Conservation (phyloP, 2,888 invertebrate genomes). For the Oasisia sp. region DNA sequence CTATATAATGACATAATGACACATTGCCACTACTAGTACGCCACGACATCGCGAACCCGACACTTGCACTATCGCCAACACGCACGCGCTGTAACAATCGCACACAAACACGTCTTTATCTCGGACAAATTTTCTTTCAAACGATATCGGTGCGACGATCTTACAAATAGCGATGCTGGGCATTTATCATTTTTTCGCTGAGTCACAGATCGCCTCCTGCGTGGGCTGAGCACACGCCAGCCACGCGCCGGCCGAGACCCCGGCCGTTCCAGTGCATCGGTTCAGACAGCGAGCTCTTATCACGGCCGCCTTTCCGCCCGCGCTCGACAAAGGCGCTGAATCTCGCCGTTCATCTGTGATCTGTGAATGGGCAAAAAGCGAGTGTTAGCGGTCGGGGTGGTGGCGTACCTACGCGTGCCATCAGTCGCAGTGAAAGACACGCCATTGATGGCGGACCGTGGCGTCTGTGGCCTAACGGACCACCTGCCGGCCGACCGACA, state of each 20-base stretch:
- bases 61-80: too few relatives aligned
- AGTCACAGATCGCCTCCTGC: neutral
- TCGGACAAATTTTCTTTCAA: neutral
- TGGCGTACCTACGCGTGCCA: neutral
- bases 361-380: neutral
- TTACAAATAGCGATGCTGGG: neutral
- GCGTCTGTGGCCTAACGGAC: neutral
- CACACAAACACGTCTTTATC: slow-evolving; percentile 8
- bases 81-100: neutral
- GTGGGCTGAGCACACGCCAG: neutral
- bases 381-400: neutral
- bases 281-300: neutral
- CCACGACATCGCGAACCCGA: neutral
- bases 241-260: neutral
- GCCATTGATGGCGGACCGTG: neutral
- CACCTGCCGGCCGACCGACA: neutral
- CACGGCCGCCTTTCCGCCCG: neutral
- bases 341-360: neutral
- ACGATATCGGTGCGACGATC: neutral
- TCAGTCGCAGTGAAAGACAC: neutral
- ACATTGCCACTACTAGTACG: neutral
- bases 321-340: neutral
- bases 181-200: neutral
- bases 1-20: neutral
- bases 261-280: neutral